Base-by-base conservation (phyloP, 1,140 invertebrate genomes). In the Lepidurus apus region DNA sequence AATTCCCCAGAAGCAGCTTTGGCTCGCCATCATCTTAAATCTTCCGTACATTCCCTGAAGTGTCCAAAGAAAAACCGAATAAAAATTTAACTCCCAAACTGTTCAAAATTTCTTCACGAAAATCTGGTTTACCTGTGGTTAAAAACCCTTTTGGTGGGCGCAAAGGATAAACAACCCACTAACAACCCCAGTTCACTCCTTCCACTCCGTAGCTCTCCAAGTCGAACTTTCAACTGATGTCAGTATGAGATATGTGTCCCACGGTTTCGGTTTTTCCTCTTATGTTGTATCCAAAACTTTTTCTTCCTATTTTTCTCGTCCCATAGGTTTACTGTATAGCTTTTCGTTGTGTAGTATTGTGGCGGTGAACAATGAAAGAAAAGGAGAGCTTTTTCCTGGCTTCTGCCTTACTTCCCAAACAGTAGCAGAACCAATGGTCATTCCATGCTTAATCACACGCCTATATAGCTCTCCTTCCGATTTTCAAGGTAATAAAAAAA, bases 401-500 rank as follows among this genome's bases (percentile, higher is more conserved):
- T 17, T 21, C 13, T 7, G 53, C 4, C 53, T 65, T 65, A n/a
- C 53, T 65, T 65, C 21, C 53, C 53, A 21, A 65, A 65, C 53
- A 65, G 53, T 65, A 65, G 53, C 53, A 5, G 53, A 65, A 65
- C 53, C 9, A 65, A 65, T n/a, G 13, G 53, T n/a, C 53, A 65
- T 65, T 65, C 21, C 21, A 65, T 21, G 53, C 53, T 21, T 34
- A 65, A 13, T 65, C 53, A n/a, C 53, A 65, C 53, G 53, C 17
- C n/a, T 65, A 65, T 65, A 65, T 65, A 65, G 9, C 53, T 13
- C 53, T 7, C 53, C 17, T 65, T 13, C 6, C 13, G 17, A 34
- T 21, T 65, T 9, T 65, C 53, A 65, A 65, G n/a, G 53, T 65
- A 21, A 65, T 17, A 4, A 34, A 34, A 34, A 65, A 65, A 65